A percentile compares a stretch with the other conserved stretches of the same genome.
Evolutionary conservation across 2,797 vertebrate species (phyloP).

Genomic region (Avahi laniger): DNA sequence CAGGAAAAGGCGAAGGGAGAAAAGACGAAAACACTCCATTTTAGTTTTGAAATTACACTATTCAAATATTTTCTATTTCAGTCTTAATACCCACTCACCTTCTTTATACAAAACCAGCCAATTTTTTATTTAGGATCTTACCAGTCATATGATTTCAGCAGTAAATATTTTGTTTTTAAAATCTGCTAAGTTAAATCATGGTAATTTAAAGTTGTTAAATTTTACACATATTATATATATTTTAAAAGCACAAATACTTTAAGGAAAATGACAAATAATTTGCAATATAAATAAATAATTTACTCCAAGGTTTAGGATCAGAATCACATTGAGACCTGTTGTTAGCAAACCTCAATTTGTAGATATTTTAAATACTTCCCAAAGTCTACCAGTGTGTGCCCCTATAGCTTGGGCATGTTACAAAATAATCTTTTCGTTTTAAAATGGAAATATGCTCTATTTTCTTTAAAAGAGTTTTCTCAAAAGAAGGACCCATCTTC

Average conservation of each 20-base stretch:
- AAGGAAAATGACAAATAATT: conserved; percentile 19
- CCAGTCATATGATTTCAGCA: neutral
- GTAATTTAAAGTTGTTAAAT: neutral
- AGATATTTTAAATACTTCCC: conserved; percentile 18
- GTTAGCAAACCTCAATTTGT: conserved; percentile 1
- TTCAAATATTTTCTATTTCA: neutral
- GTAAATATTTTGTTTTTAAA: conserved; percentile 51
- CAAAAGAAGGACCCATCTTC: conserved; percentile 32
- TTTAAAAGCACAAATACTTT: neutral
- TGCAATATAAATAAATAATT: conserved; percentile 33
- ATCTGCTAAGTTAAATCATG: conserved; percentile 30
- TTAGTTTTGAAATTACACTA: conserved; percentile 34
- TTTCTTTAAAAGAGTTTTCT: conserved; percentile 17
- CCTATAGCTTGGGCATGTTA: neutral
- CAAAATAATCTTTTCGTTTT: conserved; percentile 36
- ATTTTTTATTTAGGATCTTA: conserved; percentile 36
- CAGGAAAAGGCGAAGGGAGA: neutral
- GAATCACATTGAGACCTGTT: neutral
- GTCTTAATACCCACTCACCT: neutral
- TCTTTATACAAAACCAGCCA: neutral
- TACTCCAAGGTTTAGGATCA: neutral
- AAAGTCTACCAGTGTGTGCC: neutral
- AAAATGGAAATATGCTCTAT: neutral
- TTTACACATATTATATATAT: neutral
- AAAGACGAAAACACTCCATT: neutral